Conservation (phyloP, 1,140 invertebrate species). For the Stegodyphus mimosarum region DNA sequence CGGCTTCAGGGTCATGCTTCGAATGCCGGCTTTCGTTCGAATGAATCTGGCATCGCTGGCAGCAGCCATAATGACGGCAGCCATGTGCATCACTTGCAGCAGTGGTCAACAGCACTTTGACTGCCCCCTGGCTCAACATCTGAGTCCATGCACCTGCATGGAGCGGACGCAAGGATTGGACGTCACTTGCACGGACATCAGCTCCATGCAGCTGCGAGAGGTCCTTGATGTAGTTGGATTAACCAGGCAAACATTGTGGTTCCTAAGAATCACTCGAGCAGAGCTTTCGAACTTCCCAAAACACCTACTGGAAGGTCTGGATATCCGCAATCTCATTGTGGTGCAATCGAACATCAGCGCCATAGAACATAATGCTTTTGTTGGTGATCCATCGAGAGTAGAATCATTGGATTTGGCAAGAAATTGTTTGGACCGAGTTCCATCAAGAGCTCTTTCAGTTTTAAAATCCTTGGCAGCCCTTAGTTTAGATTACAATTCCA, state of each 20-base stretch:
- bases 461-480: slow-evolving; percentile 61
- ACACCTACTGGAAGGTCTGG: slow-evolving; percentile 85
- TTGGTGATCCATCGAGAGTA: slow-evolving; percentile 65
- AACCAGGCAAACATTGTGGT: slow-evolving; percentile 78
- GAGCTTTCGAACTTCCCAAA: slow-evolving; percentile 84
- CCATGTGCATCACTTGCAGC: slow-evolving; percentile 24
- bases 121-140: slow-evolving; percentile 42
- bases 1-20: slow-evolving; percentile 51
- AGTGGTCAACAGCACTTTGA: slow-evolving; percentile 29
- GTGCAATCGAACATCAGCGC: slow-evolving; percentile 74
- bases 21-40: neutral
- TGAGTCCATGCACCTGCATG: slow-evolving; percentile 81
- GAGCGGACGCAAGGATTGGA: slow-evolving; percentile 88
- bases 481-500: slow-evolving; percentile 63
- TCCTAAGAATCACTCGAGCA: slow-evolving; percentile 85
- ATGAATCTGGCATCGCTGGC: slow-evolving; percentile 14
- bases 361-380: slow-evolving; percentile 55
- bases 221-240: slow-evolving; percentile 83
- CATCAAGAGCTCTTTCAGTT: slow-evolving; percentile 51
- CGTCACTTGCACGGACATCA: slow-evolving; percentile 80
- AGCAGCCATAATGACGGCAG: slow-evolving; percentile 26
- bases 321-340: slow-evolving; percentile 88
- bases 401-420: slow-evolving; percentile 64
- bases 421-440: slow-evolving; percentile 62
- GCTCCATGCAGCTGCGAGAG: slow-evolving; percentile 72